Conservation (phyloP, 2,113 vertebrate genomes). For the Solea solea region DNA sequence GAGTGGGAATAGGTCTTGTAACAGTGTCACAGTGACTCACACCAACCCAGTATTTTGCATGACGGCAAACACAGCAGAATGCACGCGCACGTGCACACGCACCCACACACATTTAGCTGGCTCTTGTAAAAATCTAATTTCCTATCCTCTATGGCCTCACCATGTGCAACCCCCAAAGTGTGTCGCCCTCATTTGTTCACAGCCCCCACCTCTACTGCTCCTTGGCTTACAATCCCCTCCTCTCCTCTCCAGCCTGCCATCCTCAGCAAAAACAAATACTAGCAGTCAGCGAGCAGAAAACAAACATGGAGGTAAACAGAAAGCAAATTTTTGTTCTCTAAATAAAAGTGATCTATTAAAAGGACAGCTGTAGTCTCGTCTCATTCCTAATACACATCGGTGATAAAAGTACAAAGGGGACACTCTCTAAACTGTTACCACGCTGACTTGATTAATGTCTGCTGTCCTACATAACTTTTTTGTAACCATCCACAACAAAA, state of each 20-base stretch:
- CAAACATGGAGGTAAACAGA: not conserved
- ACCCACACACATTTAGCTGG: slow-evolving; percentile 38
- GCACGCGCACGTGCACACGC: slow-evolving; percentile 16
- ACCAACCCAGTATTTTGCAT: slow-evolving; percentile 54
- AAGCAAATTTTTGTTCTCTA: too few species aligned
- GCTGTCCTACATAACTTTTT: slow-evolving; percentile 10
- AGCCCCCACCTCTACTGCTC: slow-evolving; percentile 9
- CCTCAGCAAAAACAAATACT: slow-evolving; percentile 12
- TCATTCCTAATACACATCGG: not conserved
- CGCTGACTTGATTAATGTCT: slow-evolving; percentile 11
- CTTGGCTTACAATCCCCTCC: slow-evolving; percentile 45
- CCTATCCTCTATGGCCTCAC: slow-evolving; percentile 46
- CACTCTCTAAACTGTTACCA: slow-evolving; percentile 23
- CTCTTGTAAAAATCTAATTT: slow-evolving; percentile 72
- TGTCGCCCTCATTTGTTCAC: slow-evolving; percentile 64
- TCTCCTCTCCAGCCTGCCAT: slow-evolving; percentile 5
- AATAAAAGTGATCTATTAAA: not conserved
- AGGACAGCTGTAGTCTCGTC: not conserved
- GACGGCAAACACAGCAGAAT: slow-evolving; percentile 31
- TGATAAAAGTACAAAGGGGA: slow-evolving; percentile 3
- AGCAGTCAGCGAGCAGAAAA: not conserved
- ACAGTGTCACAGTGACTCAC: slow-evolving; percentile 61
- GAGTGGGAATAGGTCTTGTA: slow-evolving; percentile 13
- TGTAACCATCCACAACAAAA: slow-evolving; percentile 25
- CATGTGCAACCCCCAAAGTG: slow-evolving; percentile 63